These are phyloP conservation scores for Sinonovacula constricta DNA, from an alignment of 1,140 invertebrate species.

Conservation along the genomic window DNA sequence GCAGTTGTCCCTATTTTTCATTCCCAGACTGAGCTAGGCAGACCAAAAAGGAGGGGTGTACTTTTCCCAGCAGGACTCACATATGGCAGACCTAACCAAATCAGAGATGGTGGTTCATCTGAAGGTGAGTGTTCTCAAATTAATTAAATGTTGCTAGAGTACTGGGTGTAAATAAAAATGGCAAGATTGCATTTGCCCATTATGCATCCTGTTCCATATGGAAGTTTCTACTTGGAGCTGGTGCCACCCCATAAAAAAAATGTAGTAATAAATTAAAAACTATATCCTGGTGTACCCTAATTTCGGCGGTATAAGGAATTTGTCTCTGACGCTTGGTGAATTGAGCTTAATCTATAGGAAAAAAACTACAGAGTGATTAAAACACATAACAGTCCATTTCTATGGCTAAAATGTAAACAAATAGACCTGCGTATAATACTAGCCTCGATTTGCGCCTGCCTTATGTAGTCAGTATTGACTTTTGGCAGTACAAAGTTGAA, in stretches of 20 bases:
- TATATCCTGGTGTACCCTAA: too few relatives aligned
- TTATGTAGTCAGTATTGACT: too few relatives aligned
- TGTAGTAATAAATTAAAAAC: background rate
- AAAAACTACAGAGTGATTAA: too few relatives aligned
- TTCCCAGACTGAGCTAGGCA: constrained; percentile 65
- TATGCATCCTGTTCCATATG: background rate
- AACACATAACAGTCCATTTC: too few relatives aligned
- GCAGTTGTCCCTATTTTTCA: too few relatives aligned
- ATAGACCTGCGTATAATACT: too few relatives aligned
- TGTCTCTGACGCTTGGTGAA: too few relatives aligned
- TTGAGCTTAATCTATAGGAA: too few relatives aligned
- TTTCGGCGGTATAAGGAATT: too few relatives aligned
- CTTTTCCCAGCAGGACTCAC: constrained; percentile 54
- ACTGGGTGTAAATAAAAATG: background rate
- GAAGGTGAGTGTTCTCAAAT: constrained; percentile 65
- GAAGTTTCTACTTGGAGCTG: background rate
- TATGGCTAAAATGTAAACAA: too few relatives aligned
- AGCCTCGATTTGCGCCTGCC: too few relatives aligned
- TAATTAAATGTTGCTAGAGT: background rate
- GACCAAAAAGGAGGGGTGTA: constrained; percentile 65
- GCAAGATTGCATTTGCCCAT: background rate
- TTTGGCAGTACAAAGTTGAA: too few relatives aligned
- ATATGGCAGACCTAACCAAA: constrained; percentile 65
- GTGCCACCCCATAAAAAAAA: background rate
- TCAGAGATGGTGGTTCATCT: constrained; percentile 60